Evolutionary conservation across 2,797 vertebrate genomes (phyloP).

Genomic region (Catharus ustulatus): DNA sequence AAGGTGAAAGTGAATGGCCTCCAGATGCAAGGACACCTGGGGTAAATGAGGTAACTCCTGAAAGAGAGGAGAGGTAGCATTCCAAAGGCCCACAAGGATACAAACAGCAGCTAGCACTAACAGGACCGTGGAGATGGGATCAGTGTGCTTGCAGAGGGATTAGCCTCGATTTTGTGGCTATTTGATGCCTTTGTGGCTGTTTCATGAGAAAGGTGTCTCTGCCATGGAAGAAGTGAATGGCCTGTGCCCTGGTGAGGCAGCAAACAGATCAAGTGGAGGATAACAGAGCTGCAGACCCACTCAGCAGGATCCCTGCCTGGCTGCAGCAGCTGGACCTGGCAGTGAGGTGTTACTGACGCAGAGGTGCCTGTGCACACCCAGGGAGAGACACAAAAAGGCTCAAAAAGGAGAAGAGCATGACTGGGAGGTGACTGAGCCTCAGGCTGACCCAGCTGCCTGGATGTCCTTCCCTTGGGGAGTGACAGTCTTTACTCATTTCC

Average conservation of each 20-base stretch:
- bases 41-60: not conserved
- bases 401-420: too few species aligned
- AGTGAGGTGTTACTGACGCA: not conserved
- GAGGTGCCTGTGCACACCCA: fast-evolving
- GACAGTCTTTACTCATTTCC: not conserved
- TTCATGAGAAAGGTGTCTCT: not conserved
- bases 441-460: not conserved
- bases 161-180: not conserved
- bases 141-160: fast-evolving
- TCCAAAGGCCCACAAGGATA: fast-evolving
- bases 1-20: not conserved
- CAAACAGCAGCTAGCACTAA: not conserved
- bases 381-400: not conserved
- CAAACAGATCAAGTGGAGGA: not conserved
- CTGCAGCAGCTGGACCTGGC: not conserved
- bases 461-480: fast-evolving
- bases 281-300: fast-evolving
- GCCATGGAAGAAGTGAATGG: not conserved
- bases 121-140: not conserved
- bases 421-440: not conserved
- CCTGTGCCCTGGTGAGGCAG: not conserved
- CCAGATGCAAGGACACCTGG: not conserved
- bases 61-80: not conserved
- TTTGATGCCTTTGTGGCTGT: not conserved
- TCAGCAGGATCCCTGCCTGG: not conserved